phyloP scores from a whole-genome alignment of 2,113 vertebrate genomes.

The Nipponia nippon region DNA sequence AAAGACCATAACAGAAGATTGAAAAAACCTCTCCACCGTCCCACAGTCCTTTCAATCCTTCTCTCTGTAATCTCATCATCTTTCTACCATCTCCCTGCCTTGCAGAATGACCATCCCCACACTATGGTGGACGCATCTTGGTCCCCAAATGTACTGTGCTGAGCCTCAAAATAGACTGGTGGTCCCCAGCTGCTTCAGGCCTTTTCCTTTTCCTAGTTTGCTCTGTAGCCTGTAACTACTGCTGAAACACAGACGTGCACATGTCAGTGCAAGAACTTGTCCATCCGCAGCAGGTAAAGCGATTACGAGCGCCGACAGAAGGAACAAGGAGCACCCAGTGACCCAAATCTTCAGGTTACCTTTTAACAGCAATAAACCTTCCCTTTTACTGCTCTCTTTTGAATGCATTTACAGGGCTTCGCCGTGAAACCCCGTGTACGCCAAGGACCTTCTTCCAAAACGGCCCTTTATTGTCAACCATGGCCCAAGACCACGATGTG shows the following conservation, averaged over 20 bases:
- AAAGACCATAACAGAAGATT: neutral
- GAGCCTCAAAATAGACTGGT: neutral
- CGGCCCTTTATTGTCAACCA: fast-evolving
- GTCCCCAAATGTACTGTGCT: no score
- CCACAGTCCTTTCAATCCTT: neutral
- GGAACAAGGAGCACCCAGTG: neutral
- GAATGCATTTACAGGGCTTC: neutral
- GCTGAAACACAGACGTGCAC: neutral
- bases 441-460: neutral
- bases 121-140: no score
- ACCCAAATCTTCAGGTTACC: neutral
- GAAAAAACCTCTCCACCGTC: neutral
- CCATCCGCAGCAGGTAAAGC: neutral
- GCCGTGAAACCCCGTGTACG: fast-evolving
- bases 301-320: neutral
- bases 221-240: neutral
- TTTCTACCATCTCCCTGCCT: neutral
- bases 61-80: neutral
- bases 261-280: neutral
- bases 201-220: neutral
- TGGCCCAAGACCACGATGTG: fast-evolving
- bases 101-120: neutral
- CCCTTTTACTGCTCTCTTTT: neutral
- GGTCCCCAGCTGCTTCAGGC: neutral
- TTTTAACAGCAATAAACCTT: neutral